Conservation (phyloP, 1,140 invertebrate species). For the Drosophila elegans region DNA sequence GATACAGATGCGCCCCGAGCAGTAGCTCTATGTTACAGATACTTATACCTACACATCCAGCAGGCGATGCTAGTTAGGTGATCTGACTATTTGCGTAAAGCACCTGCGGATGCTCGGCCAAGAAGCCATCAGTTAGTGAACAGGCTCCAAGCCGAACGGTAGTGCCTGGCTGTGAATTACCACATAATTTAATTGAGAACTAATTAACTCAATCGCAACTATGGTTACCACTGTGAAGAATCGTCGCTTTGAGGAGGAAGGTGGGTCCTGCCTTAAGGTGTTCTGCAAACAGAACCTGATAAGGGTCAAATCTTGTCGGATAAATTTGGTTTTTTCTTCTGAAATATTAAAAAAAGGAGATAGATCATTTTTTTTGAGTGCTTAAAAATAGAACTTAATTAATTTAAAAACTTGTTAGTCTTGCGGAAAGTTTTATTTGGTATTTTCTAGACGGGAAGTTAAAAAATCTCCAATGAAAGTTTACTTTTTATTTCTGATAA, state of each 20-base stretch:
- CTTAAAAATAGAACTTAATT: too few species aligned
- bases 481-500: too few species aligned
- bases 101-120: conserved; percentile 50
- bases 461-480: too few species aligned
- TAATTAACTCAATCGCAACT: background rate
- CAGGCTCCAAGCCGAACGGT: conserved; percentile 54
- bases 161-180: conserved; percentile 23
- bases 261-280: conserved; percentile 24
- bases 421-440: too few species aligned
- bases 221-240: conserved; percentile 60
- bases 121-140: conserved; percentile 68
- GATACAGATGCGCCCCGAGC: conserved; percentile 13
- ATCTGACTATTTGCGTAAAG: conserved; percentile 31
- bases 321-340: too few species aligned
- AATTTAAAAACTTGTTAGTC: too few species aligned
- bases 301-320: background rate
- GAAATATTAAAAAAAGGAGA: too few species aligned
- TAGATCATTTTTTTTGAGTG: too few species aligned
- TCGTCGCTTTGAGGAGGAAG: conserved; percentile 72
- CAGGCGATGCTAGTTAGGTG: conserved; percentile 37
- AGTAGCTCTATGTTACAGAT: background rate
- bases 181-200: conserved; percentile 1
- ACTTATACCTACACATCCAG: conserved; percentile 1
- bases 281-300: background rate
- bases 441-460: too few species aligned